Evolutionary conservation across 2,797 vertebrate genomes (phyloP).

Genomic region (Pitangus sulphuratus): DNA sequence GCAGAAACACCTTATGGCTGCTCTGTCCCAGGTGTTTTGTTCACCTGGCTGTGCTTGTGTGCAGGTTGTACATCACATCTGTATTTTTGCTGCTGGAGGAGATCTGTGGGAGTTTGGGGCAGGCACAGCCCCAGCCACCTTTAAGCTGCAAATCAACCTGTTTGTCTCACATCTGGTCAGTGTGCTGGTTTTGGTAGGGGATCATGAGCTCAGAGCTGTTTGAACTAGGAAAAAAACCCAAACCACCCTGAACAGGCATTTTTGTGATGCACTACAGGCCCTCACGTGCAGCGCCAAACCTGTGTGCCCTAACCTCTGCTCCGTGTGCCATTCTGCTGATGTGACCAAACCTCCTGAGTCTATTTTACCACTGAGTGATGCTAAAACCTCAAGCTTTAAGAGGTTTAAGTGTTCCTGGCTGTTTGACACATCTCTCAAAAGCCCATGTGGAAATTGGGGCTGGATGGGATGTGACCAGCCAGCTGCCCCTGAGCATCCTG

Average conservation of each 20-base stretch:
- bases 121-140: not conserved
- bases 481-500: not conserved
- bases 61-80: not conserved
- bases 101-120: not conserved
- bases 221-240: not conserved
- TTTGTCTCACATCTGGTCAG: not conserved
- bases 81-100: not conserved
- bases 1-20: not conserved
- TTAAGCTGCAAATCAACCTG: not conserved
- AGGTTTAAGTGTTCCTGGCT: not conserved
- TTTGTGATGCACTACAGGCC: not conserved
- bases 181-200: not conserved
- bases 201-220: not conserved
- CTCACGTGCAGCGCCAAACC: rapidly evolving
- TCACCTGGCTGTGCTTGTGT: rapidly evolving
- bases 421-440: not conserved
- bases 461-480: not conserved
- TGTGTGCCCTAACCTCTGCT: rapidly evolving
- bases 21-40: not conserved
- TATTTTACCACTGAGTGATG: not conserved
- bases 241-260: not conserved
- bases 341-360: not conserved
- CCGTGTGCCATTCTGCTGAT: rapidly evolving
- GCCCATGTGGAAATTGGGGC: not conserved
- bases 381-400: not conserved